Base-by-base conservation (phyloP, 2,888 invertebrate species). In the Drosophila nr. perissopoda region DNA sequence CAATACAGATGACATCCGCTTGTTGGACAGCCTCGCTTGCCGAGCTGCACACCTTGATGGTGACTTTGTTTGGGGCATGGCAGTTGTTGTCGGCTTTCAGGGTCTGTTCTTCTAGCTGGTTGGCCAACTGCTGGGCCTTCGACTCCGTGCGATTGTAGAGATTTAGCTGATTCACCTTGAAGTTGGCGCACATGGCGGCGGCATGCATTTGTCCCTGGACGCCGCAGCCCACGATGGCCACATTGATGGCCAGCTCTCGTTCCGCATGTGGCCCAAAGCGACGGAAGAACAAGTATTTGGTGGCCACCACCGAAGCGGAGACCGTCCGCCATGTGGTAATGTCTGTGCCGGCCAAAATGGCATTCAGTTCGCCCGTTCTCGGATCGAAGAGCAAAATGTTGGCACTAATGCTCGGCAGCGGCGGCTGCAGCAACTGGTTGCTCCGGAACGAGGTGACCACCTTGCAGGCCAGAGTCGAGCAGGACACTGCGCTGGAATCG, bases 1-100 rank as follows among this genome's bases (percentile, higher is more conserved):
- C 94, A 2, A 95, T 95, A 40, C 95, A 94, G 67, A 96, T 94
- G 33, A 96, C 94, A 92, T 96, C 95, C 2, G 95, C 95, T 73
- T 93, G 92, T 48, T 83, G 83, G 0, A 95, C 94, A 58, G 95
- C 95, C 31, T 94, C 93, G 60, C 93, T 90, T 0, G 92, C 92
- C 36, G 90, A 34, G 36, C 18, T 13, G 69, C 70, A 79, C 0
- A 81, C 68, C 11, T 21, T 10, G n/a, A 84, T 62, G 4, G n/a
- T 4, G 13, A 70, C 29, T 7, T n/a, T 13, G 2, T 25, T 21
- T 3, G 21, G 10, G 10, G n/a, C 6, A 13, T 38, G 10, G 16
- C 52, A 25, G 11, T 48, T 8, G 25, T 10, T 2, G 7, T 16
- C 27, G 11, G 46, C 49, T 16, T 13, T 16, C 6, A 38, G 8